Evolutionary conservation across 2,888 invertebrate genomes (phyloP), one percentile per base, ranked within the genome.

Genomic region (Drosophila nigricruria): DNA sequence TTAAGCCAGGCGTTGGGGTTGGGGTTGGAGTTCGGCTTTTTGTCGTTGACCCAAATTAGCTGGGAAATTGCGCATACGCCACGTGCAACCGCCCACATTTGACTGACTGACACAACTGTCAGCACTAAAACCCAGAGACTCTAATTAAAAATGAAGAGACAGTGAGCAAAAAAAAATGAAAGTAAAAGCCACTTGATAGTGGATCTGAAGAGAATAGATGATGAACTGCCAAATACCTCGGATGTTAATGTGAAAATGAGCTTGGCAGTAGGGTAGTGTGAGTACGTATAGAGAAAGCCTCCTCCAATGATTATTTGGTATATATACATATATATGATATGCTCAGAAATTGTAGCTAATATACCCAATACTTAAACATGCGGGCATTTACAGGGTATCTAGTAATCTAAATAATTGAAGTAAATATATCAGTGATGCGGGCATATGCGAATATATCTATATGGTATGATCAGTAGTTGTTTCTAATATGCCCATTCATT

Each of bases 61-160:
- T 43, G 69, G 63, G 32, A 67, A 62, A 67, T 73, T 81, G 64
- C 81, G 58, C 70, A 79, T 79, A 81, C 78, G 79, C 64, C 61
- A 47, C 50, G 66, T 70, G 58, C 52, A 53, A 36, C 66, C 62
- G 52, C 38, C 30, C 38, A 65, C 47, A 67, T 54, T 53, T 59
- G 71, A 70, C 61, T 58, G 81, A 53, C 75, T 62, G 77, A 49
- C 72, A 56, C 72, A 66, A 62, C 68, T 77, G 81, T 68, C 81
- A 57, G 77, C 77, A 47, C 56, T 42, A 45, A 70, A 81, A 71
- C 63, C 30, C 58, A 60, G 52, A 72, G 70, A 62, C 68, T 67
- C 59, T 85, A 89, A 85, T 85, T 89, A 88, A 81, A 81, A 73
- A 34, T 43, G 50, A 49, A 65, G 68, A 53, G 43, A 53, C 54